Base-by-base conservation (phyloP, 2,888 invertebrate genomes). In the Rhagonycha fulva region DNA sequence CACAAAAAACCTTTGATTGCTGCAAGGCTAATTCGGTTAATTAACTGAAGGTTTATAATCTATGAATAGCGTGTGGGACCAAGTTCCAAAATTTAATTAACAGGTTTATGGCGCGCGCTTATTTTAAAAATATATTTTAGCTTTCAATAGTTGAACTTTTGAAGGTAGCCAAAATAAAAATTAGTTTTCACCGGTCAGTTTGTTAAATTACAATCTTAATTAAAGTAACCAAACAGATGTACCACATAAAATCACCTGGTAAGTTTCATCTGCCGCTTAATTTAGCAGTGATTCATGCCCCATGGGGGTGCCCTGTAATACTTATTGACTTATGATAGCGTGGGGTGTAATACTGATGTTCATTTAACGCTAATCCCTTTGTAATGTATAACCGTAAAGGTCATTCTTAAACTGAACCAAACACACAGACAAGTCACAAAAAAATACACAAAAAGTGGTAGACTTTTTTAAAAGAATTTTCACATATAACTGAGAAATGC, bases 201-300 rank as follows among this genome's bases (percentile, higher is more conserved):
- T 7, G 47, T 47, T n/a, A 66, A 66, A 66, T 66, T 66, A 24
- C n/a, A 66, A n/a, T 24, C 9, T 66, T 66, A 66, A 66, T 66
- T 66, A 66, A 66, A 66, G 26, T 66, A 66, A 71, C 60, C 69
- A 76, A 69, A 47, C 78, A 78, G 78, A 78, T 78, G 78, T 62
- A 74, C 68, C 10, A 60, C 62, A 74, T 67, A 30, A 62, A 78
- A 78, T 78, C 78, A 78, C 78, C 78, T 78, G 78, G 74, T 60
- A 68, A 76, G 82, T 83, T 85, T 85, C 85, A 85, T 85, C 85
- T 85, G 85, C 83, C 80, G 79, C 76, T 79, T 80, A 84, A 84
- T 84, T 83, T 82, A 77, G 74, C 77, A 71, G 84, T 85, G 85
- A 84, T 84, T 85, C 85, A 85, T 83, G 77, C 82, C 80, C 82